Percentiles rank a stretch among this genome's conserved stretches.
phyloP scores from a whole-genome alignment of 2,797 vertebrate species.

The Manis javanica region DNA sequence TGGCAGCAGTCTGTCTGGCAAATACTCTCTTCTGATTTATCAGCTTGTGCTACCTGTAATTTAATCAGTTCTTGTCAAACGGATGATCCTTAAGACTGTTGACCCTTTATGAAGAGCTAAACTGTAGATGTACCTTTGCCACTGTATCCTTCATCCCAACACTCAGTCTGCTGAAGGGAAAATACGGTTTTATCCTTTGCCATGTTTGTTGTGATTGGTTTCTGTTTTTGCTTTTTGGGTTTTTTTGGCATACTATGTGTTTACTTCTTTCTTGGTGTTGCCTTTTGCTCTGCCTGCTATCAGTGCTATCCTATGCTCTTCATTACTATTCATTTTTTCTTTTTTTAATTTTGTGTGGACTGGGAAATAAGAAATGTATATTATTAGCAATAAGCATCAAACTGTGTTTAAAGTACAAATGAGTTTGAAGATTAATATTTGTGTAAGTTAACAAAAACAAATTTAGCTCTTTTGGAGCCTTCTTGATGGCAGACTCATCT shows the following conservation, averaged over 20 bases:
- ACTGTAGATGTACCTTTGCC: neutral
- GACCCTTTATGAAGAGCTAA: neutral
- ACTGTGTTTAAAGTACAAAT: neutral
- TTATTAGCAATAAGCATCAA: conserved; percentile 8
- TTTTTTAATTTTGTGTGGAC: neutral
- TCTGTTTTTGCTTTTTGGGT: neutral
- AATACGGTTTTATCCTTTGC: neutral
- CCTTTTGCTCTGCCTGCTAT: neutral
- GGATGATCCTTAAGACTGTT: conserved; percentile 18
- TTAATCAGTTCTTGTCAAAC: neutral
- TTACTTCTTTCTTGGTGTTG: conserved; percentile 11
- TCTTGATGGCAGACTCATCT: neutral
- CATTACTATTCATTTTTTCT: neutral
- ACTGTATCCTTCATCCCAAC: neutral
- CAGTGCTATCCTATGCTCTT: neutral
- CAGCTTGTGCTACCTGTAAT: neutral
- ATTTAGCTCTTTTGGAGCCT: neutral
- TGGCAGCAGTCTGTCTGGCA: neutral
- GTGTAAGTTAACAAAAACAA: conserved; percentile 30
- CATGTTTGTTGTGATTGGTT: neutral
- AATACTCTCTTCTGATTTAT: neutral
- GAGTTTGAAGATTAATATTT: neutral
- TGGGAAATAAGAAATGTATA: neutral
- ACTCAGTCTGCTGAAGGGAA: neutral
- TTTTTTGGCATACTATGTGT: neutral